Base-by-base conservation (phyloP, 1,140 invertebrate genomes). In the Diachasmimorpha longicaudata region DNA sequence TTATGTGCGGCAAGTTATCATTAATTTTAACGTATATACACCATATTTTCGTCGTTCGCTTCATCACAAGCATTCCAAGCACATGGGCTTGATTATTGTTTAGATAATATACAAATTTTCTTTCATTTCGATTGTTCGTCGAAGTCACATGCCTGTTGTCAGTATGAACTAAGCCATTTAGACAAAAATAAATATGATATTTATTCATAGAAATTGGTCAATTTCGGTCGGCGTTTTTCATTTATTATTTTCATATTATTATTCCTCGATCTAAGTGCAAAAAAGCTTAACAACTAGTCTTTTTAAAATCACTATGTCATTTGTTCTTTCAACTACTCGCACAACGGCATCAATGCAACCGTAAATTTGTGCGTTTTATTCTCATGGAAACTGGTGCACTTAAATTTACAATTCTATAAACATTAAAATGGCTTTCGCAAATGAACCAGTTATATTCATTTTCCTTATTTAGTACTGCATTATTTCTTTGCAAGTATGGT, bases 381-480 rank as follows among this genome's bases (percentile, higher is more conserved):
- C 23, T 11, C 13, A 25, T 63, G 11, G 19, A 31, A 63, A 63
- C 0, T 63, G 23, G 58, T 63, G 58, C 58, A 63, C 58, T 63
- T 63, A 63, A 63, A 25, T 63, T 58, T 63, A 63, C 23, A 63
- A 63, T 63, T 63, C 25, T 63, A 63, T 63, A 31, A 63, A 63
- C 58, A 63, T 63, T 63, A 63, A 63, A 63, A 63, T 63, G 58
- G 58, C 58, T 63, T 63, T 63, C 23, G 58, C 58, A 63, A 63
- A 63, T 63, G 58, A 63, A 63, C 23, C 21, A 63, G 21, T 25
- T 19, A 63, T 63, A 23, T 63, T 52, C 48, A 52, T 16, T 52
- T 52, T 16, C 3, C 14, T 48, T n/a, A 42, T 42, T 42, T 13
- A 11, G 39, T 13, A 42, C 9, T 52, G 48, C 48, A 63, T 63